Evolutionary conservation across 2,113 vertebrate species (phyloP).

Genomic region (Hystrix cristata): DNA sequence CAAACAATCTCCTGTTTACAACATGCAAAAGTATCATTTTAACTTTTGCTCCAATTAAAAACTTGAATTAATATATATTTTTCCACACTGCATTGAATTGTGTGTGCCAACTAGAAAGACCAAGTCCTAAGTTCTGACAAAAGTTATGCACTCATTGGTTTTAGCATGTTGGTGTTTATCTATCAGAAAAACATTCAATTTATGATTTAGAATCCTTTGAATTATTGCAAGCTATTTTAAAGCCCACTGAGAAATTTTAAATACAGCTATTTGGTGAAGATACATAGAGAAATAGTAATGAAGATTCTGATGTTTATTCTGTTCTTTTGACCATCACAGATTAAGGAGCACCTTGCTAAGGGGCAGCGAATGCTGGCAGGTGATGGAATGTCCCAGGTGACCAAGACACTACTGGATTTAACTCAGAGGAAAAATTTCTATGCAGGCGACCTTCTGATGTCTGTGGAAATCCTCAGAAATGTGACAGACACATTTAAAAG

Average conservation of each 20-base stretch:
- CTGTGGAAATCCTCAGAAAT: conserved; percentile 99
- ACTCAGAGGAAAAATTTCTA: conserved; percentile 99
- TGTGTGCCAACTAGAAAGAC: not conserved
- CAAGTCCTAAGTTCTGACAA: not conserved
- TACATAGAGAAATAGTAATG: conserved; percentile 57
- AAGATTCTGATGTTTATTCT: conserved; percentile 85
- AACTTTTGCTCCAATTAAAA: conserved; percentile 32
- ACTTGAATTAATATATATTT: not conserved
- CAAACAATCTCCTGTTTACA: conserved; percentile 9
- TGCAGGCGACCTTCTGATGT: conserved; percentile 97
- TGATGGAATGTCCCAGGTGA: conserved; percentile 99
- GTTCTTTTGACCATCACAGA: conserved; percentile 88
- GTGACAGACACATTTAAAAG: conserved; percentile 99
- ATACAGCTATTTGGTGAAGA: not conserved
- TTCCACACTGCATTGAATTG: not conserved
- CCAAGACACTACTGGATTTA: conserved; percentile 97
- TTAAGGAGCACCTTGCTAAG: conserved; percentile 98
- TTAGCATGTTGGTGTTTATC: not conserved
- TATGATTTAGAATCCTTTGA: not conserved
- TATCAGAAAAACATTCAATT: not conserved
- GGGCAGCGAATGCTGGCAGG: conserved; percentile 96
- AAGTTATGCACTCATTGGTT: not conserved
- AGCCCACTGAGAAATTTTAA: not conserved
- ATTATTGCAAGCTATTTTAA: not conserved
- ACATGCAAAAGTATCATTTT: not conserved